Conservation (phyloP, 2,797 vertebrate species). For the Pachyuromys duprasi region DNA sequence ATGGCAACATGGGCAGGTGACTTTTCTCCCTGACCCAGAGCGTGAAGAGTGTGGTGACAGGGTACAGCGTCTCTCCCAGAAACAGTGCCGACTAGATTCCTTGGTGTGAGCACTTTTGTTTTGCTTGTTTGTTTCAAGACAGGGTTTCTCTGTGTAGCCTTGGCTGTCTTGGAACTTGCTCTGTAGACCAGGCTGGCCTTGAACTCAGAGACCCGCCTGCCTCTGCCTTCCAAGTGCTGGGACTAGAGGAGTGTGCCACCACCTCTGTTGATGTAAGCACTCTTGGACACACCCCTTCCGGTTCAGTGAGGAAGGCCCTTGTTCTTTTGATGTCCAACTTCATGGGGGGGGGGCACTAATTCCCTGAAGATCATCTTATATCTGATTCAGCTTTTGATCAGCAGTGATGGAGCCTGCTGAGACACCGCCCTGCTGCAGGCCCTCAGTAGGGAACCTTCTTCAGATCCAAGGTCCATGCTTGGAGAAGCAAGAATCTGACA, state of each 20-base stretch:
- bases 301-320: neutral
- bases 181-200: neutral
- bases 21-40: neutral
- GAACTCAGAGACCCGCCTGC: neutral
- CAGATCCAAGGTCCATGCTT: neutral
- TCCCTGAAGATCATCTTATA: neutral
- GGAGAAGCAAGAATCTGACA: neutral
- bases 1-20: neutral
- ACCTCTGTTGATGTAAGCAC: neutral
- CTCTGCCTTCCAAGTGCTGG: neutral
- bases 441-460: neutral
- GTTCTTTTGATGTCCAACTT: neutral
- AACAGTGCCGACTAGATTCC: neutral
- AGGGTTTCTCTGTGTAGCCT: neutral
- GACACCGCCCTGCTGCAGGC: neutral
- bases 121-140: neutral
- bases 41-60: neutral
- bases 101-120: slow-evolving; percentile 9
- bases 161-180: neutral
- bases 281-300: neutral
- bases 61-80: neutral
- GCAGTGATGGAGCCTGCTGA: neutral
- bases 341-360: neutral
- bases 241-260: neutral
- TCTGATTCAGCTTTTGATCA: neutral